Evolutionary conservation across 2,113 vertebrate genomes (phyloP).

Genomic region (Crotophaga sulcirostris): DNA sequence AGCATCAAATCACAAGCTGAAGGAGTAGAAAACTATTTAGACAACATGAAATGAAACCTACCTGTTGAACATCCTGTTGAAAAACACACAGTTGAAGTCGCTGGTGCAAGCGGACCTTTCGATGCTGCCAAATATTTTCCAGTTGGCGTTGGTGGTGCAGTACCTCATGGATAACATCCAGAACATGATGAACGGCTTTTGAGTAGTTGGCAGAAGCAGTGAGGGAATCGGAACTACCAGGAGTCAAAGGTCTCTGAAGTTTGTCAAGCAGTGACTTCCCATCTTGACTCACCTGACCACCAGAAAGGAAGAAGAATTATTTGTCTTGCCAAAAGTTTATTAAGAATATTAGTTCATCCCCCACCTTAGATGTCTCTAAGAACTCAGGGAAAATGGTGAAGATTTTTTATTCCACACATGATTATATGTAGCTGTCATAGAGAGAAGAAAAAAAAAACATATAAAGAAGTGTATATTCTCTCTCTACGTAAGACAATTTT

Average conservation of each 20-base stretch:
- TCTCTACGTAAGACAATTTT: neutral
- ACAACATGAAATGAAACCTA: conserved; percentile 35
- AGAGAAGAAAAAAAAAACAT: neutral
- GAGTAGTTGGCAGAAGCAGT: conserved; percentile 96
- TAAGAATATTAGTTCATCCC: neutral
- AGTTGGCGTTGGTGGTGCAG: conserved; percentile 96
- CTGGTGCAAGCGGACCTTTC: conserved; percentile 96
- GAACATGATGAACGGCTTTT: conserved; percentile 94
- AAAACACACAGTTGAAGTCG: conserved; percentile 96
- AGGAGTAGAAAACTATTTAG: neutral
- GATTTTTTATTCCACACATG: neutral
- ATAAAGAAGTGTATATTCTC: neutral
- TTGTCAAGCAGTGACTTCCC: conserved; percentile 96
- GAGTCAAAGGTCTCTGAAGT: conserved; percentile 93
- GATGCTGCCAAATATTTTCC: conserved; percentile 98
- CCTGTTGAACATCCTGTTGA: conserved; percentile 97
- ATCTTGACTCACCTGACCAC: conserved; percentile 91
- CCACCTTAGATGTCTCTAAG: neutral
- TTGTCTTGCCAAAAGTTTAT: neutral
- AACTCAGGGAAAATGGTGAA: neutral
- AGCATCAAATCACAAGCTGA: neutral
- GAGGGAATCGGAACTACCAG: conserved; percentile 92
- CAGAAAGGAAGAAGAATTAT: neutral
- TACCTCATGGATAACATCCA: conserved; percentile 96
- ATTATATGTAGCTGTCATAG: neutral